phyloP scores from a whole-genome alignment of 2,797 vertebrate species.

The Tapirus indicus region DNA sequence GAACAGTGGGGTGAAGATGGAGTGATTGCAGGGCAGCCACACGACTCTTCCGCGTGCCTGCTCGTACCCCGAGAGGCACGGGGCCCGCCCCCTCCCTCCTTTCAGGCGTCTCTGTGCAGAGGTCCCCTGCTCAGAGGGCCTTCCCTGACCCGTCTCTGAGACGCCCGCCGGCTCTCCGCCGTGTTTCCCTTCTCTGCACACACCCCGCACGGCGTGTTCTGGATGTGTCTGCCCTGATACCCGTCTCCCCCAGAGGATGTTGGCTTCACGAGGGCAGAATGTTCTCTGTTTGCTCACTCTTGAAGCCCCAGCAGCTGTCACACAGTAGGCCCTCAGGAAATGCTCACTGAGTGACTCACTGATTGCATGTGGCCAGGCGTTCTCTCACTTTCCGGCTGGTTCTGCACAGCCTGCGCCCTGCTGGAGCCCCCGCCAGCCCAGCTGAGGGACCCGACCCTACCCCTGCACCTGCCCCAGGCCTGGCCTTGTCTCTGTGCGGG shows the following conservation, averaged over 20 bases:
- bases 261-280: neutral
- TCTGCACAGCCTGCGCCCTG: neutral
- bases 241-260: neutral
- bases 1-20: neutral
- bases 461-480: neutral
- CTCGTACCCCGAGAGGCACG: accelerated
- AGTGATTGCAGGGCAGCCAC: too few species aligned
- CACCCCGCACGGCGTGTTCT: accelerated
- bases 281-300: neutral
- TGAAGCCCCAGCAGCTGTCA: neutral
- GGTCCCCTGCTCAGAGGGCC: too few species aligned
- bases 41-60: accelerated
- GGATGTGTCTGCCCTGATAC: neutral
- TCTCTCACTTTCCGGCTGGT: neutral
- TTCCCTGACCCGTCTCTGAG: neutral
- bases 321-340: neutral
- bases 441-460: accelerated
- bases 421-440: accelerated
- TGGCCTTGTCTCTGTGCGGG: neutral
- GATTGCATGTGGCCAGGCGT: neutral
- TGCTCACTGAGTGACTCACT: accelerated
- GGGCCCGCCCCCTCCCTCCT: neutral
- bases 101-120: too few species aligned
- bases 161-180: accelerated
- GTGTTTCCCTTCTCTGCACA: neutral